phyloP scores from a whole-genome alignment of 2,797 vertebrate species.

The Tiaroga cobitis region DNA sequence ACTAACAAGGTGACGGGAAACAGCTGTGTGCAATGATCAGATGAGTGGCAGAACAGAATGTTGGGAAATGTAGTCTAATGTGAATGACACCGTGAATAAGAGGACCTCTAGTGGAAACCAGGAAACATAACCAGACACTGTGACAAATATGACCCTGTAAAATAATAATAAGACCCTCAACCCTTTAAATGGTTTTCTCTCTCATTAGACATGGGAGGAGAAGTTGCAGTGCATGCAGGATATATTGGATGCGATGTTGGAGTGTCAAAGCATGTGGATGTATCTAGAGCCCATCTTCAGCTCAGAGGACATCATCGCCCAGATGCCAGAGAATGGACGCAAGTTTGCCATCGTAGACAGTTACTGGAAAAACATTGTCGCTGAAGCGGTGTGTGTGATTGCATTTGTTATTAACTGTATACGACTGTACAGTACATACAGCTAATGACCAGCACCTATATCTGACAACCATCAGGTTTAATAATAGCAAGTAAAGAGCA shows the following conservation, averaged over 20 bases:
- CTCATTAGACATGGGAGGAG: conserved; percentile 86
- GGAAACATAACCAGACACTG: no score
- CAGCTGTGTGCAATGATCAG: no score
- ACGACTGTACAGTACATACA: not conserved
- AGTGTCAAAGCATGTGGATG: conserved; percentile 90
- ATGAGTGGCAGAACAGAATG: no score
- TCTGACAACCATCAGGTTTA: not conserved
- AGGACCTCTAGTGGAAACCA: no score
- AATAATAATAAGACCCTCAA: not conserved
- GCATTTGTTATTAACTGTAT: not conserved
- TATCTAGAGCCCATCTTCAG: conserved; percentile 96
- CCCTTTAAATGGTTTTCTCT: not conserved
- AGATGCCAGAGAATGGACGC: conserved; percentile 93
- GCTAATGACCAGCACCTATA: not conserved
- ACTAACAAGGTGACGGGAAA: no score
- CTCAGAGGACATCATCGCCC: conserved; percentile 90
- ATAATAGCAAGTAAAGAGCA: not conserved
- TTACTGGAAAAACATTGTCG: conserved; percentile 88
- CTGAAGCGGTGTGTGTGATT: conserved; percentile 76
- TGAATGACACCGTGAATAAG: no score
- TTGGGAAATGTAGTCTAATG: no score
- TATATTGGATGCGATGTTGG: conserved; percentile 87
- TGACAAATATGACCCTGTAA: not conserved
- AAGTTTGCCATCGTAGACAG: conserved; percentile 86
- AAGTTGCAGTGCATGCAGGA: conserved; percentile 88